Conservation (phyloP, 1,140 invertebrate species). For the Macrobrachium rosenbergii region DNA sequence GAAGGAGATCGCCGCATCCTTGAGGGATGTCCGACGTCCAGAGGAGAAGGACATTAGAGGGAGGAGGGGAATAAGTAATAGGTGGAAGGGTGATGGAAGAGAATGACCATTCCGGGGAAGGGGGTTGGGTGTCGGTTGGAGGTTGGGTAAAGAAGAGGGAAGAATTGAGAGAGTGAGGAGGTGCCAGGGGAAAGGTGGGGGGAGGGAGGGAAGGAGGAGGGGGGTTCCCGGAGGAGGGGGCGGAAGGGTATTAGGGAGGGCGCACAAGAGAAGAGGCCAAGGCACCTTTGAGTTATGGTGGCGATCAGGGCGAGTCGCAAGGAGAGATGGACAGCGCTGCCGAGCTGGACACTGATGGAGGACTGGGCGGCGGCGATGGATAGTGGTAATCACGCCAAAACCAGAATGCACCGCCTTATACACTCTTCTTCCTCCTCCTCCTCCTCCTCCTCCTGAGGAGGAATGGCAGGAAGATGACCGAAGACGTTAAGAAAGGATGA, state of each 20-base stretch:
- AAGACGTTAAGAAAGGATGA: conserved; percentile 16
- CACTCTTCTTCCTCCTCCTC: conserved; percentile 16
- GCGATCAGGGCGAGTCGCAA: conserved; percentile 63
- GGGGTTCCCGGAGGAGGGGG: background rate
- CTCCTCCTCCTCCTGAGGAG: background rate
- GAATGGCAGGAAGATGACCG: conserved; percentile 28
- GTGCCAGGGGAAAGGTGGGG: conserved; percentile 12
- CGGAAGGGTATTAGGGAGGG: conserved; percentile 20
- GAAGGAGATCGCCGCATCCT: too few species aligned
- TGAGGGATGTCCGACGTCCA: too few species aligned
- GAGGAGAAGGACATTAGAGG: too few species aligned
- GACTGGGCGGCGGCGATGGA: conserved; percentile 60
- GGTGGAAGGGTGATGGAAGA: too few species aligned
- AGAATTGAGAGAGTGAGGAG: background rate
- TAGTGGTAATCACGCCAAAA: conserved; percentile 64
- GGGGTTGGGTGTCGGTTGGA: background rate
- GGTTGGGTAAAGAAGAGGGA: background rate
- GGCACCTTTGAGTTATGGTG: conserved; percentile 64
- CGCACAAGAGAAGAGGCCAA: conserved; percentile 47
- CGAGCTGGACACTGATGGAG: conserved; percentile 63
- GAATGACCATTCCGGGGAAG: too few species aligned
- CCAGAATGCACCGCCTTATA: conserved; percentile 60
- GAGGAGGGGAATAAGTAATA: too few species aligned
- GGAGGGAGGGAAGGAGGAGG: background rate
- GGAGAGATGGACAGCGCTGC: conserved; percentile 65